Percentiles rank a stretch among this genome's conserved stretches.
These are phyloP conservation scores for Diaperis boleti DNA, from an alignment of 2,888 invertebrate genomes.

Conservation along the genomic window DNA sequence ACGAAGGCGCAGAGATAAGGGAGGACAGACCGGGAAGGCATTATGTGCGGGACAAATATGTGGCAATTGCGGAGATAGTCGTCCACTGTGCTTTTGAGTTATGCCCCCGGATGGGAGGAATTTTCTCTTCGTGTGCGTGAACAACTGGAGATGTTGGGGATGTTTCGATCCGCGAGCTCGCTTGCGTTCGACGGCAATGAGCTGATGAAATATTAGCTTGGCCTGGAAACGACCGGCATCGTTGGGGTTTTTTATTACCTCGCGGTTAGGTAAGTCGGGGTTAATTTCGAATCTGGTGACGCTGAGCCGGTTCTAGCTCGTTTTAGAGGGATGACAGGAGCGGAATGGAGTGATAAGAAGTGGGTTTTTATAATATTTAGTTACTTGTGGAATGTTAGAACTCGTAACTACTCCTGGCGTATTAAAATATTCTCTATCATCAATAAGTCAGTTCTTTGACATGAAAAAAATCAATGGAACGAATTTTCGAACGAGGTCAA, in stretches of 20 bases:
- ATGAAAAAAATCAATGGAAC: no score
- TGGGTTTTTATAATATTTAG: no score
- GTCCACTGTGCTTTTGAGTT: constrained; percentile 48
- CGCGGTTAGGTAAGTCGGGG: constrained; percentile 1
- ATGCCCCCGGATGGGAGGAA: constrained; percentile 45
- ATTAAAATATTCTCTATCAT: no score
- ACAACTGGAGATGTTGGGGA: no score
- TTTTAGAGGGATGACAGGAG: no score
- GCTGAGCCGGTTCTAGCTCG: constrained; percentile 12
- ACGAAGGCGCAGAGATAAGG: constrained; percentile 43
- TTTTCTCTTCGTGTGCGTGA: no score
- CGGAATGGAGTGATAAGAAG: no score
- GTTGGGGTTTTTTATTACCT: constrained; percentile 28
- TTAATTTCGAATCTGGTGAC: constrained; percentile 18
- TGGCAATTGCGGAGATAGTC: constrained; percentile 53
- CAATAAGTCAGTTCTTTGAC: no score
- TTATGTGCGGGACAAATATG: constrained; percentile 54
- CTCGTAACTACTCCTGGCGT: no score
- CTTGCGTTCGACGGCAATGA: constrained; percentile 27
- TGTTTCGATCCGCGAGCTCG: constrained; percentile 10
- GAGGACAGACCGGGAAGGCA: constrained; percentile 49
- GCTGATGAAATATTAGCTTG: constrained; percentile 42
- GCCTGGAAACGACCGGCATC: constrained; percentile 21
- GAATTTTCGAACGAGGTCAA: no score
- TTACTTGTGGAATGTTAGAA: no score